Percentiles rank a stretch among this genome's conserved stretches.
Conservation (phyloP, 2,113 vertebrate species). For the Sebastes fasciatus region DNA sequence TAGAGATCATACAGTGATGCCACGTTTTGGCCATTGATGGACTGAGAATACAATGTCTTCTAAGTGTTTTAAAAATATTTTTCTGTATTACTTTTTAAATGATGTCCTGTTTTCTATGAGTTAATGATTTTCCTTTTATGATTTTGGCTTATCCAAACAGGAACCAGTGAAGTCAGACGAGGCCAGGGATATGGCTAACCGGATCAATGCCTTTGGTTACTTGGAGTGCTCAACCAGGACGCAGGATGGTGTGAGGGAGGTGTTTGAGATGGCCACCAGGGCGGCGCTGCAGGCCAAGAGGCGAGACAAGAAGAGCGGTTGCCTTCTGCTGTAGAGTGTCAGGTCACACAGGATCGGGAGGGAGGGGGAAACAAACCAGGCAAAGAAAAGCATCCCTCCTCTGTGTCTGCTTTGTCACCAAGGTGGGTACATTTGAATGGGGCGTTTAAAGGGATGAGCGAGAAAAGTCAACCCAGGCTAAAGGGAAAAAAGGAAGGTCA, state of each 20-base stretch:
- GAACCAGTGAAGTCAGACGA: constrained; percentile 86
- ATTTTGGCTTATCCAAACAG: constrained; percentile 57
- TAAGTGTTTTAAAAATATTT: too few relatives aligned
- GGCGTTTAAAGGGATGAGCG: constrained; percentile 5
- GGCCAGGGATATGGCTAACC: constrained; percentile 83
- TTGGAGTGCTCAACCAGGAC: constrained; percentile 85
- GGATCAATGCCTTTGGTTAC: constrained; percentile 84
- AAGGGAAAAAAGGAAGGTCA: constrained; percentile 47
- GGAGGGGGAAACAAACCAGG: constrained; percentile 45
- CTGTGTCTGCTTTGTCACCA: constrained; percentile 27
- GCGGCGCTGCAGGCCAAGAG: constrained; percentile 86
- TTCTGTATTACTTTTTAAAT: background rate
- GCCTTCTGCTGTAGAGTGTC: constrained; percentile 78
- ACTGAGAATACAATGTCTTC: too few relatives aligned
- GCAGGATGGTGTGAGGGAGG: constrained; percentile 69
- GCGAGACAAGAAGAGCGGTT: constrained; percentile 78
- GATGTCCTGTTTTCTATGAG: background rate
- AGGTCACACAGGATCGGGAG: constrained; percentile 4
- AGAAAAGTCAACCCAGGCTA: constrained; percentile 38
- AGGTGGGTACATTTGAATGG: constrained; percentile 32
- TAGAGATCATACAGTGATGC: too few relatives aligned
- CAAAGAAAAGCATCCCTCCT: constrained; percentile 50
- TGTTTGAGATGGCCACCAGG: constrained; percentile 83
- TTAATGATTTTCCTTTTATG: background rate
- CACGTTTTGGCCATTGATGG: too few relatives aligned